Base-by-base conservation (phyloP, 1,140 invertebrate genomes). In the Batillaria attramentaria region DNA sequence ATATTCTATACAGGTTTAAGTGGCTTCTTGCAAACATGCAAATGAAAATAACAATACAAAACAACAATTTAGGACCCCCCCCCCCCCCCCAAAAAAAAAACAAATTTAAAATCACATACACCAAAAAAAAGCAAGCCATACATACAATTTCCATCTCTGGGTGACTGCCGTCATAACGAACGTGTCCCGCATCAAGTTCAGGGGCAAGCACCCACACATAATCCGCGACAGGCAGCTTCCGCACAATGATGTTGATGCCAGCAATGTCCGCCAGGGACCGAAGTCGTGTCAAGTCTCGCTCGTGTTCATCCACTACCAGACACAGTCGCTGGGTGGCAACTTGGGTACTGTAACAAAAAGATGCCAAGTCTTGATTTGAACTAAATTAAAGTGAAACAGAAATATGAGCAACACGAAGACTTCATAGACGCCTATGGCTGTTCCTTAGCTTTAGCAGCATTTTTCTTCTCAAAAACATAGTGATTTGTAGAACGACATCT, bases 181-280 rank as follows among this genome's bases (percentile, higher is more conserved):
- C 65, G 31, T 24, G 10, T 5, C 28, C 10, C 10, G 31, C n/a
- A n/a, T n/a, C 35, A 41, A 79, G 46, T 1, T 79, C 72, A 35
- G 84, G 82, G 18, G 82, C 73, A 46, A 85, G 72, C 33, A 85
- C 80, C 84, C 84, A 85, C 3, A 85, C 66, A 57, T 85, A 85
- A 60, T 85, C 84, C 5, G 82, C 82, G 16, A 79, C 78, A 33
- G 74, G 79, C 31, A 85, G 65, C n/a, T 65, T 57, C 33, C 84
- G 78, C 1, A 83, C 77, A 43, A 83, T 77, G 2, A 77, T 74
- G 42, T 77, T 69, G 20, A 85, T 80, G 18, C 77, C 75, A 28
- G 72, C 60, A 28, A 73, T 76, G n/a, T 46, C 43, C 35, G 82
- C 82, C 20, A 82, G 66, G n/a, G 65, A 46, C 18, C 69, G 50